phyloP scores from a whole-genome alignment of 2,888 invertebrate species.

The Alcis repandata region DNA sequence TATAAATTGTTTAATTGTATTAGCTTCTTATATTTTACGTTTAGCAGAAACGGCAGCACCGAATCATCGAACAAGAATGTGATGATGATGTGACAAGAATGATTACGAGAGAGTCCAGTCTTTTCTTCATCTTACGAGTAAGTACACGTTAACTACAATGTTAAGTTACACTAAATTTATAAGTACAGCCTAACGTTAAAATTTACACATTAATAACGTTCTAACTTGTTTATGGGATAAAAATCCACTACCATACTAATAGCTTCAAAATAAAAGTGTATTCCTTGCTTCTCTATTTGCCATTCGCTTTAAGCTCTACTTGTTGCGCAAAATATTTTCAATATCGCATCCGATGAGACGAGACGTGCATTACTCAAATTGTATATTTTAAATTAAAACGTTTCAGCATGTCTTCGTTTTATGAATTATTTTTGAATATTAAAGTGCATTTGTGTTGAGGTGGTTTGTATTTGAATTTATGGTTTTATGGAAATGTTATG shows the following conservation, averaged over 20 bases:
- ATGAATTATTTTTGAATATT: conserved; percentile 15
- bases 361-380: conserved; percentile 28
- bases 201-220: too few species aligned
- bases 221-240: too few species aligned
- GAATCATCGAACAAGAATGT: too few species aligned
- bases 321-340: conserved; percentile 32
- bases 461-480: neutral
- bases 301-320: conserved; percentile 6
- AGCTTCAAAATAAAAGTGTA: neutral
- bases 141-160: too few species aligned
- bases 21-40: too few species aligned
- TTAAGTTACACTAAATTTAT: too few species aligned
- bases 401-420: conserved; percentile 11
- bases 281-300: neutral
- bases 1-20: too few species aligned
- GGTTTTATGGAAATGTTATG: neutral
- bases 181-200: too few species aligned
- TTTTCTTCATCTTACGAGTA: too few species aligned
- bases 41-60: too few species aligned
- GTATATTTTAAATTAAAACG: conserved; percentile 27
- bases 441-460: conserved; percentile 3
- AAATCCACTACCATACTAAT: neutral
- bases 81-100: too few species aligned
- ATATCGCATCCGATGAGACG: conserved; percentile 18
- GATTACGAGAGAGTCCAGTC: too few species aligned